Conservation (phyloP, 1,140 invertebrate genomes). For the Drosophila pandora region DNA sequence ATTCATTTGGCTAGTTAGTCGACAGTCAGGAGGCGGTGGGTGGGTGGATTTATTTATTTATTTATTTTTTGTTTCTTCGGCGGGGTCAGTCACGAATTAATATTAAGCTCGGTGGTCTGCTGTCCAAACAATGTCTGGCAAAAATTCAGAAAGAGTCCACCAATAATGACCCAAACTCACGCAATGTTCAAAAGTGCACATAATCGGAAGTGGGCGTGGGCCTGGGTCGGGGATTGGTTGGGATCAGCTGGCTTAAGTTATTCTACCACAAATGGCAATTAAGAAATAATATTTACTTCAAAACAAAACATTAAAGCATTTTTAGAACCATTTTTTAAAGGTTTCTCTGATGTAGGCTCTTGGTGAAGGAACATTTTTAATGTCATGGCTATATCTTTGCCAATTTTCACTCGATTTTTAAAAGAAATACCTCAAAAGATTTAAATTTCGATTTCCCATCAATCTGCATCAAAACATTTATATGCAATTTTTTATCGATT, state of each 20-base stretch:
- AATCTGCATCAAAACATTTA: no score
- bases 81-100: slow-evolving; percentile 60
- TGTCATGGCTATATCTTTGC: no score
- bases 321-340: no score
- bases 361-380: no score
- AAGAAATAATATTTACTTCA: not conserved
- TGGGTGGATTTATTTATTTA: slow-evolving; percentile 2
- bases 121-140: slow-evolving; percentile 42
- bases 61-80: slow-evolving; percentile 2
- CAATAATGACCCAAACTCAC: slow-evolving; percentile 66
- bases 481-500: no score
- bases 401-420: no score
- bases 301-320: not conserved
- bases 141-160: slow-evolving; percentile 31
- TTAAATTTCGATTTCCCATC: no score
- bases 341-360: no score
- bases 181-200: slow-evolving; percentile 53
- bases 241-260: slow-evolving; percentile 19
- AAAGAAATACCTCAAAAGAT: no score
- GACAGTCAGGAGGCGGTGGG: slow-evolving; percentile 10
- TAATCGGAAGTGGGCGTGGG: slow-evolving; percentile 14
- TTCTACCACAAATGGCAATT: not conserved
- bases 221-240: not conserved
- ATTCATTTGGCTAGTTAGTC: slow-evolving; percentile 47
- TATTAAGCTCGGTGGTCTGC: slow-evolving; percentile 69